Conservation (phyloP, 2,113 vertebrate genomes). For the Columbina picui region DNA sequence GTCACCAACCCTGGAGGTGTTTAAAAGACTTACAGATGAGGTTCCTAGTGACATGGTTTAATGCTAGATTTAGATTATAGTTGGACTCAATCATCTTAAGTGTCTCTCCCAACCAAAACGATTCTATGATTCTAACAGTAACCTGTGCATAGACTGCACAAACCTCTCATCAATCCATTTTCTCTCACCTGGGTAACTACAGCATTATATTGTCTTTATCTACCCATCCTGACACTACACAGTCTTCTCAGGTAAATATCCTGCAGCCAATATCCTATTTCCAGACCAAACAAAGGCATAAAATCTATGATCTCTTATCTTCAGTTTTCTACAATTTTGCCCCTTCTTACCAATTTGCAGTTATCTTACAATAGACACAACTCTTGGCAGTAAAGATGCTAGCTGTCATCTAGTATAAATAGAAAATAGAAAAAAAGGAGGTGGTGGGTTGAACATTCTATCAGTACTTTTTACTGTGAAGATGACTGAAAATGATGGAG, state of each 20-base stretch:
- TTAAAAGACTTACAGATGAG: too few relatives aligned
- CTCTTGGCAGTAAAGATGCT: background rate
- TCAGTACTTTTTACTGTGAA: background rate
- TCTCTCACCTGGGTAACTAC: background rate
- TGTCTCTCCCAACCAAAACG: too few relatives aligned
- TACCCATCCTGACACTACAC: background rate
- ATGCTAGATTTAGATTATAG: too few relatives aligned
- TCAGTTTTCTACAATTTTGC: background rate
- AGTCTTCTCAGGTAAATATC: background rate
- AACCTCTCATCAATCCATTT: background rate
- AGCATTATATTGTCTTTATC: background rate
- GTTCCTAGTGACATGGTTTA: too few relatives aligned
- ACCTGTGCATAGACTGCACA: background rate
- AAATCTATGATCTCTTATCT: background rate
- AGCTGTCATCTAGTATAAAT: background rate
- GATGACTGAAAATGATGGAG: background rate
- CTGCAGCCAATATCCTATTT: background rate
- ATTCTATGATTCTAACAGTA: background rate
- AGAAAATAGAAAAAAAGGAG: accelerated
- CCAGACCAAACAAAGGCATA: background rate
- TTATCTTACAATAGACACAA: background rate
- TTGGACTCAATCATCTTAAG: too few relatives aligned
- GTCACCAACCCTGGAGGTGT: too few relatives aligned
- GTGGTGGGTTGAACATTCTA: background rate
- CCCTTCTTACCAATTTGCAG: background rate